phyloP scores from a whole-genome alignment of 2,113 vertebrate genomes.

The Oenanthe oenanthe region DNA sequence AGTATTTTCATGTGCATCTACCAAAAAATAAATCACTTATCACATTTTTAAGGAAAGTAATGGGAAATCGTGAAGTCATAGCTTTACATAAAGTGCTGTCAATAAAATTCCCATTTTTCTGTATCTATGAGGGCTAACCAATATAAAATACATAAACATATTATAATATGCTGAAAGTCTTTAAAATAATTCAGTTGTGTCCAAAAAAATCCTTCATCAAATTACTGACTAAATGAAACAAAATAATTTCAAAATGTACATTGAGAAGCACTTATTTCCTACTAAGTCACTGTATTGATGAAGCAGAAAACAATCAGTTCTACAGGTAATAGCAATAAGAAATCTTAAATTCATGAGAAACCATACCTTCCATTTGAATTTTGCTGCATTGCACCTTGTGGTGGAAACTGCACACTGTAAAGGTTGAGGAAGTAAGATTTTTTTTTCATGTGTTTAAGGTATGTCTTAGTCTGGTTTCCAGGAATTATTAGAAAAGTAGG shows the following conservation, averaged over 20 bases:
- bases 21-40: not conserved
- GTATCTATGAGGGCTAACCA: not conserved
- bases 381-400: not conserved
- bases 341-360: not conserved
- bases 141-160: slow-evolving; percentile 11
- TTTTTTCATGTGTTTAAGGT: not conserved
- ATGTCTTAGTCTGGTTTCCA: not conserved
- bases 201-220: slow-evolving; percentile 36
- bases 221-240: slow-evolving; percentile 46
- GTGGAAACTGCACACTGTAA: not conserved
- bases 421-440: not conserved
- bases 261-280: slow-evolving; percentile 52
- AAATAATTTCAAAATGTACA: slow-evolving; percentile 41
- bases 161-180: not conserved
- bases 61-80: not conserved
- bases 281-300: slow-evolving; percentile 46
- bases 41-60: not conserved
- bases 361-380: slow-evolving; percentile 34
- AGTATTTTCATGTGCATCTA: not conserved
- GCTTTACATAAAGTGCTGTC: not conserved
- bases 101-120: slow-evolving; percentile 17
- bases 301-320: slow-evolving; percentile 49
- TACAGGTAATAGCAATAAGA: slow-evolving; percentile 13
- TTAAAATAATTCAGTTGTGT: slow-evolving; percentile 2
- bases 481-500: not conserved